Evolutionary conservation across 2,888 invertebrate species (phyloP).

Genomic region (Cynaeus angustus): DNA sequence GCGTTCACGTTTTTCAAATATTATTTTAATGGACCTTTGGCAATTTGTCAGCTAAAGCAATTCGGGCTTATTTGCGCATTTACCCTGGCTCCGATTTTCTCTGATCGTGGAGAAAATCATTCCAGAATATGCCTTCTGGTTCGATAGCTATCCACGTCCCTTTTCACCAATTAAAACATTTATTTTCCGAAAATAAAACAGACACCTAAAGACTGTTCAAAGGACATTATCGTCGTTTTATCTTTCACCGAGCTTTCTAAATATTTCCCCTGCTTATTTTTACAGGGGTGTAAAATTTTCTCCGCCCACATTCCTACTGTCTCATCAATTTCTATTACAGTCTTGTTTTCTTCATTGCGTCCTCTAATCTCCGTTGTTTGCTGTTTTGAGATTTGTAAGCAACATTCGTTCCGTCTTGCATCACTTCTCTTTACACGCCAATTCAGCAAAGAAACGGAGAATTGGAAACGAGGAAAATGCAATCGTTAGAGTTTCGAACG

Average conservation of each 20-base stretch:
- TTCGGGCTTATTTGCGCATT: conserved; percentile 4
- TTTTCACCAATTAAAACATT: conserved; percentile 36
- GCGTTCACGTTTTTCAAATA: background rate
- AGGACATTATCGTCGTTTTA: conserved; percentile 26
- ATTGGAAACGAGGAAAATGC: conserved; percentile 12
- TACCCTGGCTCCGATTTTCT: background rate
- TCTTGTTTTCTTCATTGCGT: conserved; percentile 54
- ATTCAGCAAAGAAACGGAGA: conserved; percentile 17
- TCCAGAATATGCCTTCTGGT: background rate
- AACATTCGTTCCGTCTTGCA: conserved; percentile 48
- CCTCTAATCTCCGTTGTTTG: conserved; percentile 53
- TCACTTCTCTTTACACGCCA: conserved; percentile 22
- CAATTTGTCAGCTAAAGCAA: conserved; percentile 1
- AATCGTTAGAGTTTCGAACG: conserved; percentile 10
- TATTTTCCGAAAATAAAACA: conserved; percentile 36
- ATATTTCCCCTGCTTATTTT: conserved; percentile 40
- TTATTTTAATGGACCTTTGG: conserved; percentile 6
- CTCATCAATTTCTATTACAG: conserved; percentile 56
- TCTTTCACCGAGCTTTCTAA: conserved; percentile 17
- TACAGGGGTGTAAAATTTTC: conserved; percentile 40
- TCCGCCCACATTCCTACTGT: conserved; percentile 48
- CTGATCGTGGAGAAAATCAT: conserved; percentile 12
- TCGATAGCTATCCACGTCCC: conserved; percentile 7
- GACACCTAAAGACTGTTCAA: conserved; percentile 25
- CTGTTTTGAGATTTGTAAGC: conserved; percentile 53